phyloP scores from a whole-genome alignment of 1,140 invertebrate genomes.

The Zaprionus tsacasi region DNA sequence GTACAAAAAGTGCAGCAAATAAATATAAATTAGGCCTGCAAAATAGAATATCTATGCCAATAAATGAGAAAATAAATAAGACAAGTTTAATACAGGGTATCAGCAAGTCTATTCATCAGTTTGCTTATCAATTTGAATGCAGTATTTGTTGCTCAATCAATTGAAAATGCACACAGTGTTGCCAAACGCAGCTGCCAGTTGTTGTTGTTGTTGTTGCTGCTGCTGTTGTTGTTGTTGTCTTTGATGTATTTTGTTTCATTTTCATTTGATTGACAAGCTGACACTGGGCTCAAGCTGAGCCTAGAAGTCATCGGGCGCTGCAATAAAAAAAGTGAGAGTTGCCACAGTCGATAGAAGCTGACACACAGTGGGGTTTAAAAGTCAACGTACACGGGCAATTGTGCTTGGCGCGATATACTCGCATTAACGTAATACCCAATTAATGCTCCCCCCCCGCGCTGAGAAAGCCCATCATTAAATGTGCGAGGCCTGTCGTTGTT shows the following conservation, averaged over 20 bases:
- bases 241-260: conserved; percentile 1
- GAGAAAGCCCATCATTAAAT: conserved; percentile 54
- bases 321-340: conserved; percentile 57
- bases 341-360: conserved; percentile 22
- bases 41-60: too few species aligned
- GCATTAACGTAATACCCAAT: conserved; percentile 61
- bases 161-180: conserved; percentile 43
- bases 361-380: conserved; percentile 31
- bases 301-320: conserved; percentile 16
- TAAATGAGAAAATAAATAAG: too few species aligned
- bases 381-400: conserved; percentile 54
- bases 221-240: neutral
- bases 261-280: conserved; percentile 63
- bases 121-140: conserved; percentile 36
- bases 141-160: conserved; percentile 44
- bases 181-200: conserved; percentile 28
- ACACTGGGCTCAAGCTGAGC: conserved; percentile 26
- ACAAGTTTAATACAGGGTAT: neutral
- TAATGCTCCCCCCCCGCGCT: conserved; percentile 40
- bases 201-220: neutral
- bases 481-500: conserved; percentile 36
- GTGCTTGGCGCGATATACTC: conserved; percentile 10
- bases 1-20: too few species aligned
- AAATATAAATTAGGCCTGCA: too few species aligned
- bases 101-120: neutral